Percentiles rank a stretch among this genome's conserved stretches.
These are phyloP conservation scores for Euzophera pinguis DNA, from an alignment of 2,888 invertebrate species.

Conservation along the genomic window DNA sequence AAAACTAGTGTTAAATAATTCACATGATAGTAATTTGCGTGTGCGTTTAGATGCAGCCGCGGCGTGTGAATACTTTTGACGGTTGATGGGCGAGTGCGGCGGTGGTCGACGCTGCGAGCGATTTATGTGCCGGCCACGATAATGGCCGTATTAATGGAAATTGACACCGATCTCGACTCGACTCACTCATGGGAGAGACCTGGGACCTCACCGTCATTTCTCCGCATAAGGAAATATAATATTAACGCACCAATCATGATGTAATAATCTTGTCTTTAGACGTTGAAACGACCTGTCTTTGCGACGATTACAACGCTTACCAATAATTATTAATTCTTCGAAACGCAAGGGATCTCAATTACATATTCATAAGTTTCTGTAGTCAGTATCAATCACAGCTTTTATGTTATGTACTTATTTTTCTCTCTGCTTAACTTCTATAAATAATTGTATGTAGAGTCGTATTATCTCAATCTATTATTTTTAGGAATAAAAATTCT, in stretches of 20 bases:
- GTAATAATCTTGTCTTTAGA: constrained; percentile 65
- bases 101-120: constrained; percentile 57
- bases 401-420: constrained; percentile 1
- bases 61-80: constrained; percentile 15
- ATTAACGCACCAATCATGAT: constrained; percentile 65
- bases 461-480: no score
- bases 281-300: constrained; percentile 52
- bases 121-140: constrained; percentile 64
- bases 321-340: constrained; percentile 50
- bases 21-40: constrained; percentile 1
- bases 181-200: constrained; percentile 40
- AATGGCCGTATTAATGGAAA: constrained; percentile 72
- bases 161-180: constrained; percentile 59
- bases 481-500: no score
- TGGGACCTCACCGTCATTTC: constrained; percentile 37
- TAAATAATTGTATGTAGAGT: no score
- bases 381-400: constrained; percentile 15
- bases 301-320: constrained; percentile 41
- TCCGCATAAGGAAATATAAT: constrained; percentile 68
- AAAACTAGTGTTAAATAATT: background rate
- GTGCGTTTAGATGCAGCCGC: background rate
- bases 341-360: constrained; percentile 40
- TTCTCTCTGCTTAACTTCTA: no score
- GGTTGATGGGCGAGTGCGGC: constrained; percentile 26
- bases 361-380: constrained; percentile 20